phyloP scores from a whole-genome alignment of 2,888 invertebrate genomes.

The Chloromyia formosa region DNA sequence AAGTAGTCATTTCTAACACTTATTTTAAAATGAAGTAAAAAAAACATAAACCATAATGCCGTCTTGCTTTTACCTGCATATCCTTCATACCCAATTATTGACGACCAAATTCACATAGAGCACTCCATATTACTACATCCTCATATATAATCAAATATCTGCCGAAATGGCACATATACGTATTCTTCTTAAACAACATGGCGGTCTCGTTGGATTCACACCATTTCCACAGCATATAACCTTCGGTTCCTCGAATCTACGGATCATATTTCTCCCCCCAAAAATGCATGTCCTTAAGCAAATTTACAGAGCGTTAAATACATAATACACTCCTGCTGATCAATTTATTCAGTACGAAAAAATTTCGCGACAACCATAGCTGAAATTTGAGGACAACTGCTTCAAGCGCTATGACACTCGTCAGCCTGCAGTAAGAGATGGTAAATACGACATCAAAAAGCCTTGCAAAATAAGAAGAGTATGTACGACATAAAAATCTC shows the following conservation, averaged over 20 bases:
- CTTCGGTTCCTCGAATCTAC: neutral
- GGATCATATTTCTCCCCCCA: slow-evolving; percentile 18
- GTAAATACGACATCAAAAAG: no score
- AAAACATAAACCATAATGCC: no score
- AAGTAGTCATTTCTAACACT: no score
- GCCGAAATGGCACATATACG: no score
- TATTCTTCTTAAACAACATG: slow-evolving; percentile 12
- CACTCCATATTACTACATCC: no score
- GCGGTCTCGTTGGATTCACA: neutral
- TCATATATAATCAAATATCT: no score
- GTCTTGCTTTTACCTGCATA: no score
- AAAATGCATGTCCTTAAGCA: slow-evolving; percentile 9
- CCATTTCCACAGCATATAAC: neutral
- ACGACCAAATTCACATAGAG: no score
- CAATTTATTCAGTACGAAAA: slow-evolving; percentile 5
- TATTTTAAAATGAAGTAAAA: no score
- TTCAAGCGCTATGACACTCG: slow-evolving; percentile 9
- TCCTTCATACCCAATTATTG: no score
- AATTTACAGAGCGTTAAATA: slow-evolving; percentile 46
- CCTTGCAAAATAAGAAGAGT: no score
- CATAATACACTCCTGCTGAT: slow-evolving; percentile 46
- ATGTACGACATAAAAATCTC: no score
- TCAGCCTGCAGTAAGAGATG: neutral
- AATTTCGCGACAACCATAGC: slow-evolving; percentile 26
- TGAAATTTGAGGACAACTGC: slow-evolving; percentile 35